A percentile compares a stretch with the other conserved stretches of the same genome.
Conservation (phyloP, 2,888 invertebrate species). For the Cartodere bifasciata region DNA sequence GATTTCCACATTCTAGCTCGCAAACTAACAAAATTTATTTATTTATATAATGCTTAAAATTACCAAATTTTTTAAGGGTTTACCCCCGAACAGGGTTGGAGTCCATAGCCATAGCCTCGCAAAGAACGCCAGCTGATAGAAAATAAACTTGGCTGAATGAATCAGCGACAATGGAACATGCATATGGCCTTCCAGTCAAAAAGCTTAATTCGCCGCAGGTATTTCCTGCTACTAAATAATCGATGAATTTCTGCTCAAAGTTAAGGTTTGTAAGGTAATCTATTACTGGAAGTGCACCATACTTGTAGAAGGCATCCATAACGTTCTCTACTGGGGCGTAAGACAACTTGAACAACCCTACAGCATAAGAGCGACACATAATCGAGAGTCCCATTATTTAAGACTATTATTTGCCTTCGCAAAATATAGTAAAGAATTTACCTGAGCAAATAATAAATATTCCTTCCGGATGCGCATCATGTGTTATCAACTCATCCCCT, state of each 20-base stretch:
- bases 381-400: not conserved
- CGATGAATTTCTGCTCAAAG: slow-evolving; percentile 3
- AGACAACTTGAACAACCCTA: slow-evolving; percentile 4
- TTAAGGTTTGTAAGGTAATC: slow-evolving; percentile 4
- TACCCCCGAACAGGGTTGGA: slow-evolving; percentile 6
- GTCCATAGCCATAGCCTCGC: slow-evolving; percentile 5
- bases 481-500: not conserved
- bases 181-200: slow-evolving; percentile 7
- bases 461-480: slow-evolving; percentile 1
- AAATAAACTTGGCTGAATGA: slow-evolving; percentile 5
- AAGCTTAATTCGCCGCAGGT: slow-evolving; percentile 7
- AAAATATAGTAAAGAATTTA: not conserved
- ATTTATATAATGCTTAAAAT: not conserved
- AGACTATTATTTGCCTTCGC: not conserved
- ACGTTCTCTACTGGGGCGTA: slow-evolving; percentile 6
- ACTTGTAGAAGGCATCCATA: slow-evolving; percentile 6
- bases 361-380: not conserved
- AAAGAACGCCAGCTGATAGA: not conserved
- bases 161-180: slow-evolving; percentile 5
- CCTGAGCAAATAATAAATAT: slow-evolving; percentile 4
- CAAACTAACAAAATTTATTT: slow-evolving; percentile 3
- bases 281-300: slow-evolving; percentile 7
- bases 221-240: slow-evolving; percentile 7
- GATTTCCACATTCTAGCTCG: slow-evolving; percentile 7
- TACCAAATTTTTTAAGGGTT: not conserved